A percentile compares a stretch with the other conserved stretches of the same genome.
Evolutionary conservation across 2,888 invertebrate genomes (phyloP).

Genomic region (Trypoxylon attenuatum): DNA sequence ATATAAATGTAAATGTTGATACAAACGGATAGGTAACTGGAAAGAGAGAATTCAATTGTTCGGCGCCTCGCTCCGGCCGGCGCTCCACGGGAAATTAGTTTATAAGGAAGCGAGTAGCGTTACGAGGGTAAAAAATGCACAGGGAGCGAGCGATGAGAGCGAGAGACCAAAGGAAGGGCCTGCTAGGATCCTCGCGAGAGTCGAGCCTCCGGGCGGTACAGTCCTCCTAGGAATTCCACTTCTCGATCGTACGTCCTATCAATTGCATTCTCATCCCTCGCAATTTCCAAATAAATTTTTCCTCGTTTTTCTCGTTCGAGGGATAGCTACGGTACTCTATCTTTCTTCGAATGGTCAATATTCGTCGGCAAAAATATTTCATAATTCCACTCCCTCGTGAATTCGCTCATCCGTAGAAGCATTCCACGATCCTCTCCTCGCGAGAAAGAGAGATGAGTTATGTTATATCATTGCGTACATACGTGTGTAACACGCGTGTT

Average conservation of each 20-base stretch:
- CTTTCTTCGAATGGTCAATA: neutral
- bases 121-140: conserved; percentile 60
- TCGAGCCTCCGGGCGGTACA: conserved; percentile 35
- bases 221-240: conserved; percentile 34
- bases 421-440: conserved; percentile 42
- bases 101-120: conserved; percentile 69
- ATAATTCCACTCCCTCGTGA: neutral
- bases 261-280: neutral
- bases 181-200: conserved; percentile 48
- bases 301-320: no score
- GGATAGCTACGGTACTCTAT: no score
- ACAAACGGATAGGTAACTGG: conserved; percentile 75
- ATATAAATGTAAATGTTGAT: conserved; percentile 76
- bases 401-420: conserved; percentile 11
- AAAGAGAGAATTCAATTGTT: conserved; percentile 75
- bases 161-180: neutral
- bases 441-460: conserved; percentile 61
- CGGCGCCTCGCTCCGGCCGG: conserved; percentile 53
- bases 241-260: conserved; percentile 4
- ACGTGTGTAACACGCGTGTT: conserved; percentile 58
- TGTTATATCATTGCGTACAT: conserved; percentile 72
- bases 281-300: neutral
- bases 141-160: conserved; percentile 20
- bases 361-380: no score
- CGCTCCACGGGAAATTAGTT: conserved; percentile 71